These are phyloP conservation scores for Timandra comae DNA, from an alignment of 2,888 invertebrate genomes.

Conservation along the genomic window DNA sequence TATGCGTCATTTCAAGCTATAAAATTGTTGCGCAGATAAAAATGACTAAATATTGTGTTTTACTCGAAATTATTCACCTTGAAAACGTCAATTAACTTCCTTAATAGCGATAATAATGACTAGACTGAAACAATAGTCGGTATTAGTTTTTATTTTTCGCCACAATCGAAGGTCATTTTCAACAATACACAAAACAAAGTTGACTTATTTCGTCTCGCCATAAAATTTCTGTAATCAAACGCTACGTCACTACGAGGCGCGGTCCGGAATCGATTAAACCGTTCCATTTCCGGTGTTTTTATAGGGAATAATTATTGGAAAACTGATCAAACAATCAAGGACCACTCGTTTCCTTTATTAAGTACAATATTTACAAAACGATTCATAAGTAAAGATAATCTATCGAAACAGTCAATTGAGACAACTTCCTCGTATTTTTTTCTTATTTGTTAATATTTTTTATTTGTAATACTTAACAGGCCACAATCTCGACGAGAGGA, in stretches of 20 bases:
- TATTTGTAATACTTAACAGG: constrained; percentile 22
- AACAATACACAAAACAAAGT: constrained; percentile 71
- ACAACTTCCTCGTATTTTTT: constrained; percentile 70
- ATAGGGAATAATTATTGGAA: constrained; percentile 66
- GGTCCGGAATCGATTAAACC: constrained; percentile 71
- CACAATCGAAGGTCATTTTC: constrained; percentile 55
- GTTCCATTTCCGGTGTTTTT: constrained; percentile 72
- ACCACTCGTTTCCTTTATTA: constrained; percentile 57
- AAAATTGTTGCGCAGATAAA: neutral
- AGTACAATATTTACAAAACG: constrained; percentile 53
- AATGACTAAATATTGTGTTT: constrained; percentile 21
- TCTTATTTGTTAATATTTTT: constrained; percentile 64
- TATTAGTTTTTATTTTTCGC: constrained; percentile 71
- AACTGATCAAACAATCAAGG: constrained; percentile 68
- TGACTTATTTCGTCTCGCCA: constrained; percentile 65
- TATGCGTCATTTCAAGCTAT: no score
- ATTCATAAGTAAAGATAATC: constrained; percentile 62
- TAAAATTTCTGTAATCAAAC: constrained; percentile 73
- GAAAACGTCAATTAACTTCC: constrained; percentile 66
- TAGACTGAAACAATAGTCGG: constrained; percentile 70
- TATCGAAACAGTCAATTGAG: constrained; percentile 68
- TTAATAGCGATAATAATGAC: constrained; percentile 66
- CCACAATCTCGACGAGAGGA: constrained; percentile 16
- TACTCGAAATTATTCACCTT: constrained; percentile 53
- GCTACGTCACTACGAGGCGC: constrained; percentile 65